Evolutionary conservation across 2,888 invertebrate genomes (phyloP), one percentile per base, ranked within the genome.

Genomic region (Parnassius smintheus): DNA sequence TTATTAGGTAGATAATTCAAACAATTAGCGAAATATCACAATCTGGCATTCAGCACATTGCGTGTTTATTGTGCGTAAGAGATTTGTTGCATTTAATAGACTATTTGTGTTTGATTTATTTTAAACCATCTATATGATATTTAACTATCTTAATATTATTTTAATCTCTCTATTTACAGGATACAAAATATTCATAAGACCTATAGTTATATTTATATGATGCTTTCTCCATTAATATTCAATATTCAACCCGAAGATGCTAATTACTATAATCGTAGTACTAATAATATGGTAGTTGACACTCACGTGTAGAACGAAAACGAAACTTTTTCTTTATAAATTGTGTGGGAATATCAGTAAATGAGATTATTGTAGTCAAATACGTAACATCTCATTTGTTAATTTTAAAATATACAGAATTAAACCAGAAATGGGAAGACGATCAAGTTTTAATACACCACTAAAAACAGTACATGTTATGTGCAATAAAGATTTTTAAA

Each of bases 21-120:
- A 70, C 71, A 75, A 56, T 22, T 50, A 46, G 22, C 11, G 25
- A 49, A 35, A 78, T 82, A 85, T 85, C 82, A 76, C 81, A 82
- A 73, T 82, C 13, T 49, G 83, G 75, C 62, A 0, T 82, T 86
- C 83, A 85, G 83, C 82, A 71, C 80, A 81, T 76, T 69, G 82
- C 82, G 83, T 75, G 73, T 76, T 35, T 13, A 64, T 66, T 68
- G 56, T 58, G 59, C 59, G 65, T 68, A 64, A 65, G 62, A 64
- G 65, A 69, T 69, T 66, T 65, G 64, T 13, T 62, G 64, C 65
- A 67, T 67, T 67, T 66, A 68, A 54, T 66, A 68, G 65, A 66
- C 51, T 50, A 50, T 59, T 63, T 62, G 57, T 64, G 35, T 35
- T 35, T 35, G 35, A 35, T 35, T 35, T 35, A 35, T 35, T 35